Evolutionary conservation across 1,140 invertebrate genomes (phyloP), one percentile per base, ranked within the genome.

Genomic region (Sogatella furcifera): DNA sequence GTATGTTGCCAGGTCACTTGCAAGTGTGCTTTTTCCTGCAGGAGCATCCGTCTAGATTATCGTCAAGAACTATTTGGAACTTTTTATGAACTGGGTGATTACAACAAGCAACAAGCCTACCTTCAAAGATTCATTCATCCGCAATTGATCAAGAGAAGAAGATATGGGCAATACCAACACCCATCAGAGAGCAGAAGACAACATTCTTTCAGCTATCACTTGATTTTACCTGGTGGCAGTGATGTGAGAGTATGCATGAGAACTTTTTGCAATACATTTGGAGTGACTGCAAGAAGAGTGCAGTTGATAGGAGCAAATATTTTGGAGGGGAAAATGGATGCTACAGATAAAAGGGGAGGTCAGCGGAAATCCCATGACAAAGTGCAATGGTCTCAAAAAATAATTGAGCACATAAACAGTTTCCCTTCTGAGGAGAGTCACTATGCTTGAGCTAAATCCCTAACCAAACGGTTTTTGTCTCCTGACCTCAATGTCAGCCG

Each of bases 221-320:
- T 31, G n/a, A 34, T 19, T n/a, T 24, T 57, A 55, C 52, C n/a
- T 38, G 59, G 59, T 14, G 52, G 52, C 28, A 38, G 52, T 21
- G 59, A 60, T 17, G 31, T 57, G 24, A 60, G 34, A n/a, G 52
- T 60, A 21, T 56, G 59, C 49, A 24, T 38, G 14, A 60, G 55
- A 14, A 55, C 42, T 17, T 60, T 56, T 60, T 60, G 59, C 21
- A 60, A 60, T 14, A 60, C 44, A 17, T 60, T 60, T 60, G 52
- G 53, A 24, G 14, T 52, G 15, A 49, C 44, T 14, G 52, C 53
- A 17, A 53, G 52, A 41, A n/a, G 59, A 57, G 54, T 60, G 19
- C 59, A 60, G 38, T 21, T 60, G 28, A 15, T 38, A 15, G 52
- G 53, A 57, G 24, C 42, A 42, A 56, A 60, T n/a, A 42, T 60